Base-by-base conservation (phyloP, 2,113 vertebrate species). In the Corythornis madagascariensis region DNA sequence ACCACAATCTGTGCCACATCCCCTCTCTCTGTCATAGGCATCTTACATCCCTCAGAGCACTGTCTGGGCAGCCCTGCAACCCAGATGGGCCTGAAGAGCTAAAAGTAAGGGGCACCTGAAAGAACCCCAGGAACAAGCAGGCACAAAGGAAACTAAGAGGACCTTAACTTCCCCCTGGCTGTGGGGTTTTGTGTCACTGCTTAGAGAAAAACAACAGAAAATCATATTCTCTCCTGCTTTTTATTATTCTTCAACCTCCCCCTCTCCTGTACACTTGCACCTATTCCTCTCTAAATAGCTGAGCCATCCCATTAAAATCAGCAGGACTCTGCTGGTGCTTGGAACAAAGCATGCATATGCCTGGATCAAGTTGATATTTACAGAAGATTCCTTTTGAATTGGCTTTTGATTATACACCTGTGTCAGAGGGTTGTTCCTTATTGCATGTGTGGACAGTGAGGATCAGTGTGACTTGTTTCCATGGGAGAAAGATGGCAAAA, bases 401-500 rank as follows among this genome's bases (percentile, higher is more conserved):
- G 89, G 81, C 90, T 93, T 96, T 95, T 93, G 92, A 92, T 95
- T 93, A 70, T 64, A 77, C 69, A 89, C 82, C 91, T 84, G 2
- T 90, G 77, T 90, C 56, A 84, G 64, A 73, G 40, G 35, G 81
- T 70, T 90, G 71, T 43, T 84, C 79, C 81, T 92, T 77, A 63
- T 66, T 87, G 92, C 79, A 15, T 50, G 70, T 87, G 86, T 88
- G 90, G 89, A 35, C 74, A 81, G 67, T 11, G 1, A 63, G 86
- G 86, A 89, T 89, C 90, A 61, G 53, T 17, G 64, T 35, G 89
- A 72, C 80, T 90, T 77, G 70, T 71, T 90, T 87, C 87, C 64
- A 1, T 13, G 83, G 55, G 83, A 86, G 87, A 59, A 87, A 91
- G 90, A 79, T 69, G 88, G 79, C 76, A 87, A 78, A 94, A 91